Conservation (phyloP, 1,140 invertebrate genomes). For the Oreohelix idahoensis region DNA sequence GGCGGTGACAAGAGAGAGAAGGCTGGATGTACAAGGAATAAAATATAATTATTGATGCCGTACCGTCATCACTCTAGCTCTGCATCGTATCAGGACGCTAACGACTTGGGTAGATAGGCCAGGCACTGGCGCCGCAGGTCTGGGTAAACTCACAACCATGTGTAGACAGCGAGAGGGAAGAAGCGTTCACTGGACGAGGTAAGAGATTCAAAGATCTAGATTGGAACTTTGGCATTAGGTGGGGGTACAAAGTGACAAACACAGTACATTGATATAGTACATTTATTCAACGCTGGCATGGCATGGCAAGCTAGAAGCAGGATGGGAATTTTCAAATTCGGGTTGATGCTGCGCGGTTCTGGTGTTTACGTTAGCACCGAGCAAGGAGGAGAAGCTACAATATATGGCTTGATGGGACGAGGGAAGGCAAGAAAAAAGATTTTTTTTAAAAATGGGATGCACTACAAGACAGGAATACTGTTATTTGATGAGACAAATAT, state of each 20-base stretch:
- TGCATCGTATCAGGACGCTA: background rate
- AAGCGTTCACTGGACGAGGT: background rate
- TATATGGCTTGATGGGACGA: too few species aligned
- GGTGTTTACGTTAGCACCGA: too few species aligned
- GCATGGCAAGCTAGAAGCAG: background rate
- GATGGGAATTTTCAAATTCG: background rate
- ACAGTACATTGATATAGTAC: background rate
- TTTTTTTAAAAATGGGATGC: too few species aligned
- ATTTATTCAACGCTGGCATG: background rate
- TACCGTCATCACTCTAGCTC: constrained; percentile 3
- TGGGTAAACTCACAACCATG: background rate
- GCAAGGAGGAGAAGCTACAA: too few species aligned
- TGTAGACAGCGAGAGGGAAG: background rate
- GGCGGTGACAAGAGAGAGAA: background rate
- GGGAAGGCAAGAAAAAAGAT: too few species aligned
- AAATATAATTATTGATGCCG: constrained; percentile 7
- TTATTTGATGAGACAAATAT: too few species aligned
- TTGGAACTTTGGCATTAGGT: background rate
- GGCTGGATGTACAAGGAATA: background rate
- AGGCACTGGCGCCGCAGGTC: background rate
- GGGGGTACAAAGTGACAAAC: background rate
- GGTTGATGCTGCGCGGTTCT: background rate
- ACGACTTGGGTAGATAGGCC: background rate
- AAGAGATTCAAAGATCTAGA: background rate
- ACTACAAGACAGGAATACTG: too few species aligned